These are phyloP conservation scores for Cyphomyrmex costatus DNA, from an alignment of 1,140 invertebrate species.

Conservation along the genomic window DNA sequence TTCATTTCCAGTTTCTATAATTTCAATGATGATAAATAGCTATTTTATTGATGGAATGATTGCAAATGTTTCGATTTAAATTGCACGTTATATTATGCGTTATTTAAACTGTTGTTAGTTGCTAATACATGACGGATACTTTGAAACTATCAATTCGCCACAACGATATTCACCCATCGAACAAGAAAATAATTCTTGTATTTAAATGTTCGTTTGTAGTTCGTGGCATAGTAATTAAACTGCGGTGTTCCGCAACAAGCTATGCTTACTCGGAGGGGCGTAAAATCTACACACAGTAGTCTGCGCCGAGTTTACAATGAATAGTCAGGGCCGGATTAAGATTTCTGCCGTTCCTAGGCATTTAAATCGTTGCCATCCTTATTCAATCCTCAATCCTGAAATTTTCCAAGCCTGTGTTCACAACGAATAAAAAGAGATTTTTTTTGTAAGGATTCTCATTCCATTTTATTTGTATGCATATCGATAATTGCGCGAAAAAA, in stretches of 20 bases:
- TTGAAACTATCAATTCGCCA: slow-evolving; percentile 63
- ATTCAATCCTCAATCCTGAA: too few relatives aligned
- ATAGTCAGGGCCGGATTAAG: slow-evolving; percentile 3
- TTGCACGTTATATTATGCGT: background rate
- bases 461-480: too few relatives aligned
- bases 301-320: slow-evolving; percentile 65
- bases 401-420: too few relatives aligned
- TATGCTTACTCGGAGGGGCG: slow-evolving; percentile 62
- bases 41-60: background rate
- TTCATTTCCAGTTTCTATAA: background rate
- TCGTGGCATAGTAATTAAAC: slow-evolving; percentile 72
- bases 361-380: too few relatives aligned
- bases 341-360: too few relatives aligned
- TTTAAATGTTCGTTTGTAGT: slow-evolving; percentile 72
- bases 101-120: background rate
- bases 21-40: background rate
- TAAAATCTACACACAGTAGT: slow-evolving; percentile 69
- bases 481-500: too few relatives aligned
- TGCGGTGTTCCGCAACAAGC: slow-evolving; percentile 74
- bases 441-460: too few relatives aligned
- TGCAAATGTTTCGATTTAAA: background rate
- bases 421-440: too few relatives aligned
- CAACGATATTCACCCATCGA: slow-evolving; percentile 55
- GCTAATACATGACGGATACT: background rate
- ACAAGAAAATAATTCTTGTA: slow-evolving; percentile 70